Base-by-base conservation (phyloP, 2,888 invertebrate species). In the Lepidochrysops patricia region DNA sequence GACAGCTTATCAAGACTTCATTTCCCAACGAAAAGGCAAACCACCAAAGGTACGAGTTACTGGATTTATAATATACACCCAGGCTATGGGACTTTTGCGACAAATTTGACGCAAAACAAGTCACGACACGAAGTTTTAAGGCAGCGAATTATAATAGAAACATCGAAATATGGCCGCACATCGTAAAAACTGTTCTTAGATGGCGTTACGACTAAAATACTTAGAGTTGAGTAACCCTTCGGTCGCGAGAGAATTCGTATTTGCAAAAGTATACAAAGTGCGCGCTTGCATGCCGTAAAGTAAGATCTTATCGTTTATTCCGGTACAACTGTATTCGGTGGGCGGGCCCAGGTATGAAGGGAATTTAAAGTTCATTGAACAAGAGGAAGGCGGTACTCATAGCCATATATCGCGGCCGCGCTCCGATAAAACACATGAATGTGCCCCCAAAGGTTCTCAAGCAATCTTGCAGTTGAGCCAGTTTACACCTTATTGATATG, bases 341-440 rank as follows among this genome's bases (percentile, higher is more conserved):
- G 82, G 84, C 81, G 82, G 78, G 66, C 71, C 66, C 82, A 85
- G 85, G 85, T 85, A 82, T 78, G 71, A 76, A 76, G 79, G 77
- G 82, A 78, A 79, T 84, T 83, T 84, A 84, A 85, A 85, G 85
- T 86, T 85, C 84, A 86, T 80, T 83, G 84, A 80, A 76, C 82
- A 84, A 82, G 75, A 76, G 74, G 79, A 78, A 76, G 86, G 86
- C 79, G 86, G 79, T 71, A 68, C 76, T 66, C 69, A 62, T 64
- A 73, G 75, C 75, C 82, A 76, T 86, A 83, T 85, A 86, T 86
- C 80, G 76, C 67, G 76, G 72, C 74, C 75, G 72, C 72, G 76
- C 74, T 75, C 75, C 80, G 82, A 82, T 84, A 83, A 83, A 77
- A 66, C 68, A 73, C 73, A 73, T 76, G 74, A 76, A 75, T 80